A percentile compares a stretch with the other conserved stretches of the same genome.
Evolutionary conservation across 2,797 vertebrate genomes (phyloP).

Genomic region (Ptychobarbus kaznakovi): DNA sequence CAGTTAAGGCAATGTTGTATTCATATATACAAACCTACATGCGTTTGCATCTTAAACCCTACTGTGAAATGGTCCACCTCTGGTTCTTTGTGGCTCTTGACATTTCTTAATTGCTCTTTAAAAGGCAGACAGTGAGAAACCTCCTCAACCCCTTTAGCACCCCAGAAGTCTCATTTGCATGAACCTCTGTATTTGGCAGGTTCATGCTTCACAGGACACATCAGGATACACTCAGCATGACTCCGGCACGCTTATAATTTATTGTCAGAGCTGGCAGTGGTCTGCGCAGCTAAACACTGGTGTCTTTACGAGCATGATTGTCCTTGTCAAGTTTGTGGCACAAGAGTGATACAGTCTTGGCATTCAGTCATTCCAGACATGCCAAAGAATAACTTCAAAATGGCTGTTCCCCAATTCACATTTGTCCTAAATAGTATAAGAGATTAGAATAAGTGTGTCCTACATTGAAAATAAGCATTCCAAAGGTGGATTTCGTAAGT

Average conservation of each 20-base stretch:
- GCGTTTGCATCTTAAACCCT: conserved; percentile 12
- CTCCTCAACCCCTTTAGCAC: conserved; percentile 27
- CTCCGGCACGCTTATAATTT: conserved; percentile 52
- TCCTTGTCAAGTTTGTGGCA: conserved; percentile 10
- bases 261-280: conserved; percentile 47
- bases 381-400: conserved; percentile 6
- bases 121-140: conserved; percentile 38
- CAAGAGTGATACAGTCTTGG: conserved; percentile 7
- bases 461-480: background rate
- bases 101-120: conserved; percentile 41
- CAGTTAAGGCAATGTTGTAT: background rate
- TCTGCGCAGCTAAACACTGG: conserved; percentile 35
- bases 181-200: conserved; percentile 41
- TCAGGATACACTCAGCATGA: conserved; percentile 45
- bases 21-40: conserved; percentile 20
- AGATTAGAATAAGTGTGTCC: conserved; percentile 3
- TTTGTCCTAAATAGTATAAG: background rate
- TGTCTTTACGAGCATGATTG: conserved; percentile 37
- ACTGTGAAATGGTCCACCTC: conserved; percentile 15
- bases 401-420: background rate
- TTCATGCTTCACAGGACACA: conserved; percentile 53
- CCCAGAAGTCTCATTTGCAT: conserved; percentile 54
- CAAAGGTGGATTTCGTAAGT: background rate
- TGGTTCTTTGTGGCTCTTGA: conserved; percentile 28
- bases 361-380: background rate